phyloP scores from a whole-genome alignment of 2,888 invertebrate genomes.

The Drosophila parthenogenetica region DNA sequence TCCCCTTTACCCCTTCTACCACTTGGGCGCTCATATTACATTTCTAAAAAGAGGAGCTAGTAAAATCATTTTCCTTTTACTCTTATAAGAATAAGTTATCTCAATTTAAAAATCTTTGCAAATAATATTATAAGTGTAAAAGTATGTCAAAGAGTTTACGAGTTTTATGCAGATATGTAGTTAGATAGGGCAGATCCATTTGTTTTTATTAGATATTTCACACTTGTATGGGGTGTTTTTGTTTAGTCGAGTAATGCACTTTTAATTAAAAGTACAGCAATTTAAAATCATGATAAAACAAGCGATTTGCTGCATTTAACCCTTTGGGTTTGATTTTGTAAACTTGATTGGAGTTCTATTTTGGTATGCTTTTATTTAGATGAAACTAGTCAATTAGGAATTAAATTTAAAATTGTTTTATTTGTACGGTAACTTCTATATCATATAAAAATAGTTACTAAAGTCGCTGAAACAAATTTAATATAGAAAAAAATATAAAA shows the following conservation, averaged over 20 bases:
- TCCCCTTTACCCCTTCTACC: background rate
- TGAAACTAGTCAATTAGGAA: no score
- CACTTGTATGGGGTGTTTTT: background rate
- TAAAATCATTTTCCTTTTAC: background rate
- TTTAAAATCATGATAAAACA: no score
- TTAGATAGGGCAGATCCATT: background rate
- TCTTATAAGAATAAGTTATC: background rate
- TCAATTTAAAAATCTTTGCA: background rate
- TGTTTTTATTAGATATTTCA: background rate
- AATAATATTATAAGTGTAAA: background rate
- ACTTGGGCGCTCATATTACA: background rate
- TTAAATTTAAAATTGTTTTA: no score
- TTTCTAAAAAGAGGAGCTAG: constrained; percentile 30
- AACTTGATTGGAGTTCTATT: no score
- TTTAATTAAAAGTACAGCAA: no score
- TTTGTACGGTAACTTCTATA: no score
- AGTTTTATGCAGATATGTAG: background rate
- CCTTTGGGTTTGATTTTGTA: no score
- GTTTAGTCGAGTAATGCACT: background rate
- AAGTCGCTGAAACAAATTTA: no score
- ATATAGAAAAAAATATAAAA: no score
- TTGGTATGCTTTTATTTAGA: no score
- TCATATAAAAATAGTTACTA: no score
- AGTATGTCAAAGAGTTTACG: background rate
- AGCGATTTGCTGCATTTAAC: no score